Percentiles rank a stretch among this genome's conserved stretches.
Evolutionary conservation across 2,888 invertebrate species (phyloP).

Genomic region (Aphodius granarius): DNA sequence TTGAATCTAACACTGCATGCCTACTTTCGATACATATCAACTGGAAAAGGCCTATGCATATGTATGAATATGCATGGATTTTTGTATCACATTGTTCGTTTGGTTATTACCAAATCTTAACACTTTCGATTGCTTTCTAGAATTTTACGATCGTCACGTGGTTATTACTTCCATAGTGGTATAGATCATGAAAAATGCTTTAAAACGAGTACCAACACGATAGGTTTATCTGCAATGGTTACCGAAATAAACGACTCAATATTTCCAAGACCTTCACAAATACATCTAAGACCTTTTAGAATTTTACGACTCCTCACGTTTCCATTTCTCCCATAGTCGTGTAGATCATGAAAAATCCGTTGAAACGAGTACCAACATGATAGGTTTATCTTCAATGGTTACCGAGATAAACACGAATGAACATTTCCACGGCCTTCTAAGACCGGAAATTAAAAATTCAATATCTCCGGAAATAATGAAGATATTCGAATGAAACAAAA

Average conservation of each 20-base stretch:
- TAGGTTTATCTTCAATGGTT: neutral
- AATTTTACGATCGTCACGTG: neutral
- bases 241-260: neutral
- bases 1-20: neutral
- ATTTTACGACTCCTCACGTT: too few relatives aligned
- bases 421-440: neutral
- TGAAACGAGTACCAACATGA: neutral
- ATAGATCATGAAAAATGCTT: neutral
- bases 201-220: neutral
- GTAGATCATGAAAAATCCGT: neutral
- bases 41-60: neutral
- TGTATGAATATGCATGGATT: neutral
- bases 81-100: neutral
- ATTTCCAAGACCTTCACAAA: neutral
- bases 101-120: too few relatives aligned
- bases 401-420: neutral
- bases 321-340: neutral
- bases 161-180: neutral
- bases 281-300: too few relatives aligned
- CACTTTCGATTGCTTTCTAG: neutral
- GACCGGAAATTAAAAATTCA: neutral
- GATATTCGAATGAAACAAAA: neutral
- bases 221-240: neutral
- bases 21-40: neutral
- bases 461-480: neutral